A percentile compares a stretch with the other conserved stretches of the same genome.
Conservation (phyloP, 2,797 vertebrate species). For the Hydrolagus colliei region DNA sequence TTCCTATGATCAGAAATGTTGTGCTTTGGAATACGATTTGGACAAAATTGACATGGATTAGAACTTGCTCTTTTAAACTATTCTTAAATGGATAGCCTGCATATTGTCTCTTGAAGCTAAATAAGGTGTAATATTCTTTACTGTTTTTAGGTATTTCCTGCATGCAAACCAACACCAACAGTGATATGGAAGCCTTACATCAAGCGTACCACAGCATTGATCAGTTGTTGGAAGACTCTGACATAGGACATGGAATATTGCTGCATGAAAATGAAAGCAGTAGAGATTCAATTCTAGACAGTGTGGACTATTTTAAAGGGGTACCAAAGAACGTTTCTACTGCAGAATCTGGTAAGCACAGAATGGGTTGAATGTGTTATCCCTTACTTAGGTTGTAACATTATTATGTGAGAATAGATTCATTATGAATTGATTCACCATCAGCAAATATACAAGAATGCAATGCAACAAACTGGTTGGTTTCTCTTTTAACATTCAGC, state of each 20-base stretch:
- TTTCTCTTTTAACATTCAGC: no score
- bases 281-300: slow-evolving; percentile 39
- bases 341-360: slow-evolving; percentile 66
- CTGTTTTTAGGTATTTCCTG: slow-evolving; percentile 47
- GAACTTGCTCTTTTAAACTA: background rate
- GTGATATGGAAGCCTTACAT: slow-evolving; percentile 74
- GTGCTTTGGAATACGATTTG: background rate
- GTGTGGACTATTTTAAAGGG: slow-evolving; percentile 45
- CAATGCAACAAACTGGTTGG: no score
- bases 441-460: no score
- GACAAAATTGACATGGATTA: background rate
- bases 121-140: background rate
- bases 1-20: background rate
- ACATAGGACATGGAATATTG: slow-evolving; percentile 43
- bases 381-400: background rate
- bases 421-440: background rate
- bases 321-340: slow-evolving; percentile 59
- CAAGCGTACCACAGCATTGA: slow-evolving; percentile 69
- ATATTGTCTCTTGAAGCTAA: background rate
- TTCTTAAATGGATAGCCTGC: background rate
- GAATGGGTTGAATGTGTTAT: background rate
- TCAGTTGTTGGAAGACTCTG: slow-evolving; percentile 55
- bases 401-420: background rate
- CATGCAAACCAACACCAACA: slow-evolving; percentile 65
- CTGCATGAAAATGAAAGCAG: slow-evolving; percentile 9